Base-by-base conservation (phyloP, 2,888 invertebrate genomes). In the Ditula angustiorana region DNA sequence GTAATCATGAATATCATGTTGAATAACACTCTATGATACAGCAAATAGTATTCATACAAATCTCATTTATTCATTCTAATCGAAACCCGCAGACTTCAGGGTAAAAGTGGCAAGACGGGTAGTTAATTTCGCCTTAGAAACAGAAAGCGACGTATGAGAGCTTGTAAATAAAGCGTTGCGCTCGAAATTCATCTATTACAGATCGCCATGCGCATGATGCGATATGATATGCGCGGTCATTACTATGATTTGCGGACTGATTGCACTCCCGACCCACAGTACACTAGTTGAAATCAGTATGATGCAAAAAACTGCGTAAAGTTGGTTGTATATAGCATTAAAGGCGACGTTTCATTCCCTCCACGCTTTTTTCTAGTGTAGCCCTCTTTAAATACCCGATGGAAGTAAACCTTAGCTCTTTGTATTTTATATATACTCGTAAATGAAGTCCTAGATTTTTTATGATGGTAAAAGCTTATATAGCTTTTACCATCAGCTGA, bases 191-290 rank as follows among this genome's bases (percentile, higher is more conserved):
- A 64, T 46, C 35, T 53, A 53, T 53, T 59, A 52, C 53, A 46
- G 35, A 64, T 59, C 44, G 46, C 44, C 61, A 37, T 50, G 64
- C 64, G 59, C 47, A 59, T 58, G 50, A 37, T 41, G 41, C 46
- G 63, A 46, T 24, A 41, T 52, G 57, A 63, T 63, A 63, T 58
- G 63, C 63, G 24, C 58, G 44, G 52, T 47, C 64, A 64, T 64
- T 64, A 64, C 64, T 53, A 46, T 59, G 58, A 59, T 59, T 64
- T 64, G 64, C 64, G 46, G 64, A 46, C 21, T 28, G 47, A 64
- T 64, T 59, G 64, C 53, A 53, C 50, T 63, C 58, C 2, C 11
- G 23, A 8, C 41, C 16, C 52, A 46, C 53, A 64, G 64, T 59
- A 26, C 5, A 16, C 23, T 13, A 33, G 33, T 30, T 23, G 10